Base-by-base conservation (phyloP, 2,113 vertebrate species). In the Amphiprion percula region DNA sequence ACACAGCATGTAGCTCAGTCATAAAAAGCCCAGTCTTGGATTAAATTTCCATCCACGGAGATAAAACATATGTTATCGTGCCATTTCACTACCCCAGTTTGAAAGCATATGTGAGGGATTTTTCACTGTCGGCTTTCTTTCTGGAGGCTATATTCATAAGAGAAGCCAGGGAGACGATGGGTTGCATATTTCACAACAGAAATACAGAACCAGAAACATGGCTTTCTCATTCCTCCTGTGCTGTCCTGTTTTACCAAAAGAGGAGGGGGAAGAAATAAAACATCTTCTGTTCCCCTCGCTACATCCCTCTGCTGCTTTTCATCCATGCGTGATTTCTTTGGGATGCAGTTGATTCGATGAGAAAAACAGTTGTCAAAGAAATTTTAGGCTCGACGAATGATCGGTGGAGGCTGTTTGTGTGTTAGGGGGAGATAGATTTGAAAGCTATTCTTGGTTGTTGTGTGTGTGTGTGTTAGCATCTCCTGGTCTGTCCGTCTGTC, bases 361-460 rank as follows among this genome's bases (percentile, higher is more conserved):
- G 68, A 87, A 88, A 74, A 87, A 71, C 88, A 82, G 85, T 70
- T 80, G 85, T 89, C 82, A 81, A 17, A 77, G 23, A 67, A 52
- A 71, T 80, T 71, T 68, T 7, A 47, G 53, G 70, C 61, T 73
- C 56, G 17, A 65, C 30, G 66, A 80, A 21, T 66, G 81, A 88
- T 77, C 77, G 62, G 4, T 16, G n/a, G 65, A 68, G 21, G 49
- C 44, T 1, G 24, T 3, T 37, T 37, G 19, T 50, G 28, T 8
- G 16, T 72, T 19, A 1, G 26, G 53, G 50, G 58, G 33, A 11
- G 28, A 60, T 11, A 3, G 44, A 23, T 80, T 58, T 55, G 16
- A 58, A 65, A n/a, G 58, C 77, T 84, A 24, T 79, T 80, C 60
- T 66, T 61, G 65, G 61, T 53, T 8, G 21, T 26, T 26, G 2